Base-by-base conservation (phyloP, 2,888 invertebrate species). In the Lysandra bellargus region DNA sequence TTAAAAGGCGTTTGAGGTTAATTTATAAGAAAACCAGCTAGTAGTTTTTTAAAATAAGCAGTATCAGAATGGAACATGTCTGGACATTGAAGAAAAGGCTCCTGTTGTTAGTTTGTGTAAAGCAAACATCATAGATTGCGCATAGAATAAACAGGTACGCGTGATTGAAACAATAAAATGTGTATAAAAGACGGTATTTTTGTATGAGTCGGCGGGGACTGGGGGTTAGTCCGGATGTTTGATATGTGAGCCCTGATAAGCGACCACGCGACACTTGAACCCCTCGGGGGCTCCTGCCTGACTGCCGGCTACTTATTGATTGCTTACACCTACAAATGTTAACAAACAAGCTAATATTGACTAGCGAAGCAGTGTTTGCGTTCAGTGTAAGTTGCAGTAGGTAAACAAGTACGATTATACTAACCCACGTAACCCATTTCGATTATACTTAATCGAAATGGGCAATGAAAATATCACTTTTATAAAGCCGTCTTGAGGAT, bases 221-320 rank as follows among this genome's bases (percentile, higher is more conserved):
- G 78, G 87, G 89, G 90, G 89, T 88, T 86, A 89, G 89, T 88
- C 90, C 89, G 88, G 87, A 85, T 87, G 90, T 92, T 93, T 93
- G 93, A 94, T 94, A 92, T 92, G 91, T 91, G 88, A 89, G 87
- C 87, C 83, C 87, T 89, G 94, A 94, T 94, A 94, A 93, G 90
- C 87, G 88, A 87, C 92, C 92, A 92, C 92, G 91, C 93, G 92
- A 92, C 92, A 93, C 91, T 91, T 88, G 90, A 91, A 92, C 93
- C 93, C 93, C 93, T 93, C 92, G 88, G 89, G 91, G 93, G 92
- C 90, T 88, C 89, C 87, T 89, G 89, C 92, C 93, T 92, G 91
- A 90, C 93, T 92, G 91, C 91, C 90, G 91, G 69, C 69, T 37
- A 69, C 90, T 92, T 93, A 94, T 94, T 92, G 94, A 93, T 94